Base-by-base conservation (phyloP, 2,113 vertebrate genomes). In the Sigmodon hispidus region DNA sequence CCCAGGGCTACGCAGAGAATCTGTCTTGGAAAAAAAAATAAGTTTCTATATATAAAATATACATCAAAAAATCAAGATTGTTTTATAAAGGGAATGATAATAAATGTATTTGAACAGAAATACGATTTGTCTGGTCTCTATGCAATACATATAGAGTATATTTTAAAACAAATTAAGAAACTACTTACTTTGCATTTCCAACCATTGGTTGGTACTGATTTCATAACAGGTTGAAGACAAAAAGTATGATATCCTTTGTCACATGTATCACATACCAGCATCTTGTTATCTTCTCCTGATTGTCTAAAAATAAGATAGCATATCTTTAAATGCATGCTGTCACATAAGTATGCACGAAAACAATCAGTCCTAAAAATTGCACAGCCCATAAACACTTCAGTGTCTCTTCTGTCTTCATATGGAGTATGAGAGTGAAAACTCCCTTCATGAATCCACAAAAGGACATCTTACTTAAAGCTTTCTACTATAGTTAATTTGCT, bases 201-300 rank as follows among this genome's bases (percentile, higher is more conserved):
- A 96, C 99, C 98, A 95, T 98, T 98, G 97, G 98, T 98, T 70
- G 99, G 99, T 90, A 99, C 98, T 43, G 98, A 98, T 34, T 99
- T 99, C 98, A 99, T 99, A 95, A 99, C 98, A 24, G 99, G 99
- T 36, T 99, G 99, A 73, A 99, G 99, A 98, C 99, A 99, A 98
- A 99, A 99, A 17, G 99, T 98, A 98, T 99, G 99, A 98, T 99
- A 99, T 61, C 99, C 98, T 99, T 99, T 99, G 98, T 99, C 99
- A 22, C 99, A 99, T 19, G 99, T 98, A 94, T 99, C 99, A 19
- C 99, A 99, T 96, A 99, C 99, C 96, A 99, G 98, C 99, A 99
- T 98, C 98, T 98, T 98, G 97, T 97, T 99, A 90, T 99, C 99
- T 63, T 99, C 99, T 61, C 99, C 99, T 94, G 98, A 99, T 96